Base-by-base conservation (phyloP, 2,113 vertebrate genomes). In the Vulpes vulpes region DNA sequence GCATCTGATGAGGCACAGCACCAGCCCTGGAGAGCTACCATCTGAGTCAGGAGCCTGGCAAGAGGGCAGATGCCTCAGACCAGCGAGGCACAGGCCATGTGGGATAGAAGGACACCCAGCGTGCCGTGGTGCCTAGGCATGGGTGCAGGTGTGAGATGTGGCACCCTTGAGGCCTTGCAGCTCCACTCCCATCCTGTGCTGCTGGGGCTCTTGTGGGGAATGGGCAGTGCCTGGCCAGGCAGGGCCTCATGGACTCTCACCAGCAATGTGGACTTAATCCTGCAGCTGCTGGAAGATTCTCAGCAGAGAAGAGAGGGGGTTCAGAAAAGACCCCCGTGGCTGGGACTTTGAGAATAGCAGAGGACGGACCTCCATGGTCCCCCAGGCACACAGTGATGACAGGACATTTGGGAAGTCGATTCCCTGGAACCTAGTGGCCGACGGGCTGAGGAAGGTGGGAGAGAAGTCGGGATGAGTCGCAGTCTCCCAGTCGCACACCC, bases 321-420 rank as follows among this genome's bases (percentile, higher is more conserved):
- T 49, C 67, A 83, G 87, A 30, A 65, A 19, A 71, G n/a, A 32
- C 1, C 30, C 38, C 30, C 5, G 22, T 15, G 23, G 19, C 71
- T 32, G 49, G 60, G 49, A 8, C 83, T 89, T 15, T 4, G 23
- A 38, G 55, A 65, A 35, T 4, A 32, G 22, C 30, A 0, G 2
- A 62, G 76, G 62, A 38, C 38, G 38, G 38, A 20, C 27, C n/a
- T 82, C 30, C 0, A 0, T 25, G 20, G 76, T 35, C 32, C 79
- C 59, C 79, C 19, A 8, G 62, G 64, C 15, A 14, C 0, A 4
- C 3, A 0, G 15, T 25, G 65, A 43, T 11, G 43, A 55, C 0
- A 0, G 22, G 65, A 73, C 51, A 38, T 64, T 27, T 32, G 25
- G 35, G 38, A 53, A 49, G 51, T 0, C 8, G 20, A 20, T 38